phyloP scores from a whole-genome alignment of 1,140 invertebrate species.

The Megathymus violae region DNA sequence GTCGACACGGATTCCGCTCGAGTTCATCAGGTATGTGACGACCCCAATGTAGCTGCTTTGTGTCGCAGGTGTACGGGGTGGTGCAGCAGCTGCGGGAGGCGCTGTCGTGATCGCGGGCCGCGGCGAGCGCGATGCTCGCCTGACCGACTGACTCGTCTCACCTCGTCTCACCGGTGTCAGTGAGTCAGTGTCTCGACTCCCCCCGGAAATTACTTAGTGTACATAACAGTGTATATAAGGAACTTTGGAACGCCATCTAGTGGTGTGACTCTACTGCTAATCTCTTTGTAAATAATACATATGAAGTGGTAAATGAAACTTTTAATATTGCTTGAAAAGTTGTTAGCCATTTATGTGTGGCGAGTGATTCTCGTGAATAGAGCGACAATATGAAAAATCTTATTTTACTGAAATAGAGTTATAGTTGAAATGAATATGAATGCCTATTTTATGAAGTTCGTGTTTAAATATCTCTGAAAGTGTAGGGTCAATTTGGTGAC shows the following conservation, averaged over 20 bases:
- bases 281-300: conserved; percentile 11
- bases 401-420: neutral
- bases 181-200: no score
- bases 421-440: conserved; percentile 8
- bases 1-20: no score
- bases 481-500: conserved; percentile 47
- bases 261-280: conserved; percentile 8
- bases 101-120: conserved; percentile 45
- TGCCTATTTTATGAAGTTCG: conserved; percentile 30
- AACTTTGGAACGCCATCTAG: no score
- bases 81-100: conserved; percentile 86
- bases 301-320: neutral
- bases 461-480: conserved; percentile 37
- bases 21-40: no score
- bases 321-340: neutral
- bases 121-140: conserved; percentile 40
- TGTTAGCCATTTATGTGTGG: conserved; percentile 4
- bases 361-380: neutral
- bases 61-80: conserved; percentile 84
- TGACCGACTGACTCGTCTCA: no score
- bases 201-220: no score
- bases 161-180: no score
- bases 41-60: no score
- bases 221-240: no score
- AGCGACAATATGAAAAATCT: neutral